Evolutionary conservation across 1,140 invertebrate species (phyloP), one percentile per base, ranked within the genome.

Genomic region (Acromyrmex charruanus): DNA sequence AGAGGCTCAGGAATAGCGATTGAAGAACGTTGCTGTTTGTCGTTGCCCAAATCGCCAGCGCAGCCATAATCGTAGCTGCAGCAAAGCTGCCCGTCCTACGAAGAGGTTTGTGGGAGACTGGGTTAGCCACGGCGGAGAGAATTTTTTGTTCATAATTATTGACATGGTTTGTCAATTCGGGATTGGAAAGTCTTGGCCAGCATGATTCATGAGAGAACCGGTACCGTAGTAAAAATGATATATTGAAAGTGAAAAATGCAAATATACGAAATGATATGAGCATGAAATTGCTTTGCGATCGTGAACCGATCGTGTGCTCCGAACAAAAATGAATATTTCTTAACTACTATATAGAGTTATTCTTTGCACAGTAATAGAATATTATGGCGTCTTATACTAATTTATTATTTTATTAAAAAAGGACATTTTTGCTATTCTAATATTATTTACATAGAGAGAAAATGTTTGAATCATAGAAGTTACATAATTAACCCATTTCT

Each of bases 31-130:
- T 88, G 90, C 65, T 85, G 89, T 53, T 82, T 66, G 77, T 90
- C n/a, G 86, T 85, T 63, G 71, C 88, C 94, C 92, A 94, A 65
- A 94, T 94, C 93, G 94, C 95, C 94, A 96, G 95, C 94, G 91
- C 96, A 96, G 95, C 94, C 94, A 95, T 96, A 95, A 96, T 96
- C 96, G 96, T 96, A 96, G 95, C 96, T 96, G 94, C 96, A 96
- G 96, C 96, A 96, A 94, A 96, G 94, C 93, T 95, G 95, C 94
- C 96, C 96, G 94, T 96, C 96, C 96, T 96, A 94, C 89, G 93
- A 91, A 95, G 91, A 93, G 77, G 80, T 91, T 87, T 87, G 91
- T 91, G 88, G 82, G 87, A 87, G 31, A 84, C 53, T 80, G 86
- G 88, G 89, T 92, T 94, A 94, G 90, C 87, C 72, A 87, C 87